phyloP scores from a whole-genome alignment of 2,888 invertebrate species.

The Marasmarcha lunaedactyla region DNA sequence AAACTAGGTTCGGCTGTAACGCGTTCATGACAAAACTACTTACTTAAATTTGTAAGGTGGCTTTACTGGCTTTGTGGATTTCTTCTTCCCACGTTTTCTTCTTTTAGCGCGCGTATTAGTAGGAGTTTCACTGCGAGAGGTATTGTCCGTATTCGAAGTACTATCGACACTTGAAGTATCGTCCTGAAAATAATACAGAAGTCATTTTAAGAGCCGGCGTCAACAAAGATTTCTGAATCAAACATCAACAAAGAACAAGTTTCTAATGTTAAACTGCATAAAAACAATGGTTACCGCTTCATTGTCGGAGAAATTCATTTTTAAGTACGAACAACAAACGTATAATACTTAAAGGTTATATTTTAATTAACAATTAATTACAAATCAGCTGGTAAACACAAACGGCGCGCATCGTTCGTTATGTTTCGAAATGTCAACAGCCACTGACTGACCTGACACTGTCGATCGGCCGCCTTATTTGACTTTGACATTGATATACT shows the following conservation, averaged over 20 bases:
- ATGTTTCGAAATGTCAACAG: no score
- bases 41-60: constrained; percentile 84
- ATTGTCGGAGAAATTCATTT: constrained; percentile 60
- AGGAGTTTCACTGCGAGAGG: constrained; percentile 85
- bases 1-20: no score
- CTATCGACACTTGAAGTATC: constrained; percentile 87
- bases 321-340: constrained; percentile 3
- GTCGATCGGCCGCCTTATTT: no score
- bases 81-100: constrained; percentile 70
- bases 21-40: constrained; percentile 25
- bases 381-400: no score
- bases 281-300: constrained; percentile 40
- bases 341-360: not conserved
- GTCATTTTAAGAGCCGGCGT: no score
- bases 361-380: no score
- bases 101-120: constrained; percentile 74
- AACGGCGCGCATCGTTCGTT: no score
- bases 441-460: no score
- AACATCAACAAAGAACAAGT: not conserved
- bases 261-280: not conserved
- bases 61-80: constrained; percentile 73
- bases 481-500: no score
- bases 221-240: constrained; percentile 2
- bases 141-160: constrained; percentile 83
- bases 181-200: constrained; percentile 46